These are phyloP conservation scores for Drosophila auraria DNA, from an alignment of 1,140 invertebrate genomes.

Conservation along the genomic window DNA sequence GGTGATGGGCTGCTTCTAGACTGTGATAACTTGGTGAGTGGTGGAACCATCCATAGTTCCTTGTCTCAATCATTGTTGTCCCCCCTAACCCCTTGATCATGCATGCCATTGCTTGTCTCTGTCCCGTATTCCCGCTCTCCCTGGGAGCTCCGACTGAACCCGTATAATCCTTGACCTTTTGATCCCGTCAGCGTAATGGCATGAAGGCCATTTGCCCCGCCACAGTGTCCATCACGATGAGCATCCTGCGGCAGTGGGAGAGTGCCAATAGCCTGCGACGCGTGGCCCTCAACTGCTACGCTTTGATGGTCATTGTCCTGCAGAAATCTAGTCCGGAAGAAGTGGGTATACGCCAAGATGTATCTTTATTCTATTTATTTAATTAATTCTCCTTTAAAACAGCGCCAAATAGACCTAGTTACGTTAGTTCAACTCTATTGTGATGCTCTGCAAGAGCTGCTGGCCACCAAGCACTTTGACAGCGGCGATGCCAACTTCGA, in stretches of 20 bases:
- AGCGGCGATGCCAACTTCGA: slow-evolving; percentile 69
- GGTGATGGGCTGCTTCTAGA: slow-evolving; percentile 81
- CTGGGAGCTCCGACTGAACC: background rate
- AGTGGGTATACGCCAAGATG: slow-evolving; percentile 76
- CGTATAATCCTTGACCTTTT: slow-evolving; percentile 8
- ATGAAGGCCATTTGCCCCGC: slow-evolving; percentile 88
- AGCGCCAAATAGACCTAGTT: slow-evolving; percentile 88
- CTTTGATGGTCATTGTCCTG: slow-evolving; percentile 87
- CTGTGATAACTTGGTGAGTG: slow-evolving; percentile 85
- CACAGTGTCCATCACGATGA: slow-evolving; percentile 87
- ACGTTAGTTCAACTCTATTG: slow-evolving; percentile 87
- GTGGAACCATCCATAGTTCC: slow-evolving; percentile 41
- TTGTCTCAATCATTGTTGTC: slow-evolving; percentile 61
- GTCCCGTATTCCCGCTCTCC: background rate
- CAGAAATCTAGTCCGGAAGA: slow-evolving; percentile 87
- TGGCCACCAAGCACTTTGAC: slow-evolving; percentile 76
- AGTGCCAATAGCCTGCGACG: slow-evolving; percentile 80
- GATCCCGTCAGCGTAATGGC: slow-evolving; percentile 86
- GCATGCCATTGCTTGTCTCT: slow-evolving; percentile 41
- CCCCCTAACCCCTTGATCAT: slow-evolving; percentile 32
- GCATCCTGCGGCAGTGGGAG: slow-evolving; percentile 85
- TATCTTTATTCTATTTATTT: background rate
- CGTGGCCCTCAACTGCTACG: slow-evolving; percentile 87
- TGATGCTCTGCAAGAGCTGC: slow-evolving; percentile 81
- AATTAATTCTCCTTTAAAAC: background rate